phyloP scores from a whole-genome alignment of 2,113 vertebrate genomes.

The Misgurnus anguillicaudatus region DNA sequence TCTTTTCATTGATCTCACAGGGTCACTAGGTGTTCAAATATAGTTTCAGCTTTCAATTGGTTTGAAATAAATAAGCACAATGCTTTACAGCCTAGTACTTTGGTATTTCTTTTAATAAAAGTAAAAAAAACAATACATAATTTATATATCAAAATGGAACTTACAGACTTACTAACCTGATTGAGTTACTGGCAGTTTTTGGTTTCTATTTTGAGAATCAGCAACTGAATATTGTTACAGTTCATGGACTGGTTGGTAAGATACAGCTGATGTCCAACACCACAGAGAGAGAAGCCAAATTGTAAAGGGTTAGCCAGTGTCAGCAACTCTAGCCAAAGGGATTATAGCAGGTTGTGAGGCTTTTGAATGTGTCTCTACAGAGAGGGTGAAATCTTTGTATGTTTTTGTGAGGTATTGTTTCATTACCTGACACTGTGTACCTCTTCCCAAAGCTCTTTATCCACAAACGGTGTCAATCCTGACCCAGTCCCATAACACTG shows the following conservation, averaged over 20 bases:
- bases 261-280: slow-evolving; percentile 45
- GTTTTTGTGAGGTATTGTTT: slow-evolving; percentile 25
- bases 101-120: slow-evolving; percentile 35
- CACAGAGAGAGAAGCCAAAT: slow-evolving; percentile 57
- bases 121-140: neutral
- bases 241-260: slow-evolving; percentile 50
- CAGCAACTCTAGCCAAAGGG: slow-evolving; percentile 82
- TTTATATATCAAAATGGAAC: neutral
- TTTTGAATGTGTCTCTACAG: slow-evolving; percentile 74
- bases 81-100: neutral
- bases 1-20: slow-evolving; percentile 39
- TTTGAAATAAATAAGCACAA: neutral
- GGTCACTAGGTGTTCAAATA: neutral
- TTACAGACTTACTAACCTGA: neutral
- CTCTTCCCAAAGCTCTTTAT: slow-evolving; percentile 10
- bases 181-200: neutral
- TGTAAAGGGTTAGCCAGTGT: slow-evolving; percentile 75
- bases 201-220: neutral
- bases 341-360: slow-evolving; percentile 68
- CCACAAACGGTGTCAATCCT: neutral
- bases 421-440: slow-evolving; percentile 16
- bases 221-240: neutral
- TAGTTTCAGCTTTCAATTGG: neutral
- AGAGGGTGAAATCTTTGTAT: slow-evolving; percentile 14
- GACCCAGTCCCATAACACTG: neutral